Evolutionary conservation across 2,113 vertebrate genomes (phyloP).

Genomic region (Oryzias javanicus): DNA sequence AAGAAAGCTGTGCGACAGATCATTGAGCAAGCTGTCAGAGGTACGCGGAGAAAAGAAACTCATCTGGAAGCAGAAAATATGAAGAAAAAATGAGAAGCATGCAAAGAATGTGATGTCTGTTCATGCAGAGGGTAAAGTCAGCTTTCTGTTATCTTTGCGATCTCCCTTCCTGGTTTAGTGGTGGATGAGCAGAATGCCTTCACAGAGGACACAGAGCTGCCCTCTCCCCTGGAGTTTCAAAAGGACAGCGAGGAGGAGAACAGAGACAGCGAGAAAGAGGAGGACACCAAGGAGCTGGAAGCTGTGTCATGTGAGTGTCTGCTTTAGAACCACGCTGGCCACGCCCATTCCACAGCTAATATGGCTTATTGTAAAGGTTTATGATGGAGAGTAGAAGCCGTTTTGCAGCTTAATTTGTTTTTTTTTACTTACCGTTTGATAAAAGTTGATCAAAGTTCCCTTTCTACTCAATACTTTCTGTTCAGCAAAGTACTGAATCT

Average conservation of each 20-base stretch:
- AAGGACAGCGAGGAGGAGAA: constrained; percentile 86
- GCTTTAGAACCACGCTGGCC: neutral
- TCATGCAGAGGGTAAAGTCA: neutral
- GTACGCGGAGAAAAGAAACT: constrained; percentile 54
- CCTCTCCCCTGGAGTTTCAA: constrained; percentile 80
- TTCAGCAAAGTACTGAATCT: no score
- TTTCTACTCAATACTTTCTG: no score
- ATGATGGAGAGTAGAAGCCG: no score
- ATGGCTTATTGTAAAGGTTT: neutral
- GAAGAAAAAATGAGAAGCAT: neutral
- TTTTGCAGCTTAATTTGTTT: no score
- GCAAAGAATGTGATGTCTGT: neutral
- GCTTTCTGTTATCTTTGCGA: neutral
- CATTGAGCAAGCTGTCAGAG: constrained; percentile 94
- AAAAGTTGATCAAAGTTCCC: no score
- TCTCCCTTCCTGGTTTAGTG: constrained; percentile 68
- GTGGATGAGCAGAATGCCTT: constrained; percentile 91
- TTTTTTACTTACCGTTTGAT: no score
- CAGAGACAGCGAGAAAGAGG: constrained; percentile 89
- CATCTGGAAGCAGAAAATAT: neutral
- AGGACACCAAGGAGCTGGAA: constrained; percentile 86
- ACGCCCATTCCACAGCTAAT: neutral
- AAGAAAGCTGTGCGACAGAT: constrained; percentile 96
- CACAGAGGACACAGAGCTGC: constrained; percentile 80
- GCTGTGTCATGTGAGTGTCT: constrained; percentile 75